Percentiles rank a stretch among this genome's conserved stretches.
Conservation (phyloP, 2,888 invertebrate genomes). For the Geotrupes spiniger region DNA sequence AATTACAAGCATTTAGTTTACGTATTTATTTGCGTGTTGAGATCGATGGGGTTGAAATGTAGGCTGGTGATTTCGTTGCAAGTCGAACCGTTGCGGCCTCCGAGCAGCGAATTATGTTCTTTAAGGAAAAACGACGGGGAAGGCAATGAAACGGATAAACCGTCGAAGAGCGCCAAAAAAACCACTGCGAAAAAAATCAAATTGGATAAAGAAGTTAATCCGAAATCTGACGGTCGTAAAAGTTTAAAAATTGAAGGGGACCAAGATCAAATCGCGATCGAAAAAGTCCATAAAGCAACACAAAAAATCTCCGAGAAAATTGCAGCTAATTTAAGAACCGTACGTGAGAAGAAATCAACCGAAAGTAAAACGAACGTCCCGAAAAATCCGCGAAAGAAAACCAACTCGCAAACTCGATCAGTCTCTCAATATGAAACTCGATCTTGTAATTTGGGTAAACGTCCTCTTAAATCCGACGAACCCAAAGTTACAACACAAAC, state of each 20-base stretch:
- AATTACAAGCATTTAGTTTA: conserved; percentile 69
- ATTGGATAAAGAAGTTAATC: conserved; percentile 13
- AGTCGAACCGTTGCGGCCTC: conserved; percentile 70
- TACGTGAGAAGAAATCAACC: not conserved
- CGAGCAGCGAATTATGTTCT: conserved; percentile 61
- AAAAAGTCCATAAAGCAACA: too few relatives aligned
- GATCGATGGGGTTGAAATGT: conserved; percentile 78
- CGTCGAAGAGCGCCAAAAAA: conserved; percentile 12
- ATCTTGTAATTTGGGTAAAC: not conserved
- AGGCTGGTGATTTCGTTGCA: conserved; percentile 79
- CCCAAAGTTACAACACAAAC: not conserved
- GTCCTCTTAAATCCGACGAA: not conserved
- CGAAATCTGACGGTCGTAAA: conserved; percentile 2
- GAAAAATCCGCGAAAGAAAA: too few relatives aligned
- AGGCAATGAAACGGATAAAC: not conserved
- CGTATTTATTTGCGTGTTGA: conserved; percentile 72
- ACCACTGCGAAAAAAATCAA: conserved; percentile 18
- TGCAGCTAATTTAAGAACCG: not conserved
- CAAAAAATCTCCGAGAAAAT: not conserved
- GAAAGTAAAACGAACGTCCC: not conserved
- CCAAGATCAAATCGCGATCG: too few relatives aligned
- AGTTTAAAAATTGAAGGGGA: too few relatives aligned
- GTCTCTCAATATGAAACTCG: not conserved
- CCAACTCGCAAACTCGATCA: conserved; percentile 1
- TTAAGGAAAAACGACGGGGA: conserved; percentile 45